A percentile compares a stretch with the other conserved stretches of the same genome.
These are phyloP conservation scores for Chironomus riparius DNA, from an alignment of 2,888 invertebrate genomes.

Conservation along the genomic window DNA sequence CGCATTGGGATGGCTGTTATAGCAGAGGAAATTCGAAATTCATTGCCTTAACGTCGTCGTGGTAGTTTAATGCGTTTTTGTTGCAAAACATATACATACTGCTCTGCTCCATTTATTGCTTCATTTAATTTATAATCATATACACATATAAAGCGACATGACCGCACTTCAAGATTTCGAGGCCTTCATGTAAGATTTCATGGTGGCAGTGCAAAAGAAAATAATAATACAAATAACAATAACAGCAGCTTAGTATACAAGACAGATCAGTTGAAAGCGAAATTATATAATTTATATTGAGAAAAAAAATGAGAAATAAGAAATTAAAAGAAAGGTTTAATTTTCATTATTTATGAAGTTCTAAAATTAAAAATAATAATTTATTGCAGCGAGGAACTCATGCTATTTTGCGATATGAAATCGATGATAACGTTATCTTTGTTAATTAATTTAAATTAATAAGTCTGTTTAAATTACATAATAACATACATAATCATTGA, in stretches of 20 bases:
- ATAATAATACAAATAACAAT: not conserved
- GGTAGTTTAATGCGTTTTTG: slow-evolving; percentile 4
- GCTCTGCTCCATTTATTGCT: slow-evolving; percentile 23
- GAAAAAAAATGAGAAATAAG: too few species aligned
- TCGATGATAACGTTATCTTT: too few species aligned
- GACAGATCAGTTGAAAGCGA: slow-evolving; percentile 16
- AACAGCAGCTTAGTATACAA: not conserved
- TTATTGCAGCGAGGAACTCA: too few species aligned
- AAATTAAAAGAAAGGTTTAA: too few species aligned
- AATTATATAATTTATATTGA: slow-evolving; percentile 4
- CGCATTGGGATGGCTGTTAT: not conserved
- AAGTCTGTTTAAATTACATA: too few species aligned
- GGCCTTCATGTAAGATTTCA: slow-evolving; percentile 16
- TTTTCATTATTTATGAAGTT: too few species aligned
- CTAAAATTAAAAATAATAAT: too few species aligned
- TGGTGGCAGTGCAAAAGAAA: not conserved
- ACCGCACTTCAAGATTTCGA: slow-evolving; percentile 11
- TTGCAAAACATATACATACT: not conserved
- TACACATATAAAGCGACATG: slow-evolving; percentile 2
- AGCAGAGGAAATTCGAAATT: not conserved
- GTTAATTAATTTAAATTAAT: too few species aligned
- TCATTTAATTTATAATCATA: slow-evolving; percentile 17
- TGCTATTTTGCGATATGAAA: too few species aligned
- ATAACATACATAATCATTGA: too few species aligned
- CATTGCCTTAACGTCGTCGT: not conserved